These are phyloP conservation scores for Drosophila affinis DNA, from an alignment of 2,888 invertebrate species.

Conservation along the genomic window DNA sequence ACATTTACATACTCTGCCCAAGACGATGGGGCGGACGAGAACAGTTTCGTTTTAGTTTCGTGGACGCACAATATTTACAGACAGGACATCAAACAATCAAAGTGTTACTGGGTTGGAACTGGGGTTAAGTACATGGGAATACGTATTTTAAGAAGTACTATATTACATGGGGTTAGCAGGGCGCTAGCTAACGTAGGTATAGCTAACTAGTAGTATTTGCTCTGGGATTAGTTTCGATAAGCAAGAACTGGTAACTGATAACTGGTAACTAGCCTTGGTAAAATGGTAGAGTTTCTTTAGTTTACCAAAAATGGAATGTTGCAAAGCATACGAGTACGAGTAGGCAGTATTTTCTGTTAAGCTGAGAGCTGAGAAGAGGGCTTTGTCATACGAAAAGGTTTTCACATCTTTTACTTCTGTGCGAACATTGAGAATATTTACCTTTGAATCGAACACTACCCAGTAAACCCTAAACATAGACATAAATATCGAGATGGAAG, in stretches of 20 bases:
- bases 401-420: background rate
- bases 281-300: conserved; percentile 9
- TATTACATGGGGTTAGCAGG: conserved; percentile 62
- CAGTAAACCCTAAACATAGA: conserved; percentile 30
- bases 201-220: conserved; percentile 15
- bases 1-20: conserved; percentile 45
- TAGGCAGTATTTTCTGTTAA: background rate
- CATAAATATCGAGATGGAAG: conserved; percentile 27
- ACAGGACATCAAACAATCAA: conserved; percentile 44
- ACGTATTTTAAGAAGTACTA: conserved; percentile 30
- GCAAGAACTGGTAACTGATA: conserved; percentile 9
- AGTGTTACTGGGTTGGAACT: conserved; percentile 25
- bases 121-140: conserved; percentile 32
- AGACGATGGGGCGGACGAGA: conserved; percentile 40
- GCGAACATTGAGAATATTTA: conserved; percentile 31
- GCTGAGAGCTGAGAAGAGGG: background rate
- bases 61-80: conserved; percentile 71
- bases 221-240: conserved; percentile 28
- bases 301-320: conserved; percentile 21
- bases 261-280: conserved; percentile 27
- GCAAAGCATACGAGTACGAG: conserved; percentile 16
- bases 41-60: conserved; percentile 30
- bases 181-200: conserved; percentile 33
- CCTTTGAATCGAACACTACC: conserved; percentile 15
- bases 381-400: conserved; percentile 15